Conservation (phyloP, 1,140 invertebrate genomes). For the Aporrectodea caliginosa region DNA sequence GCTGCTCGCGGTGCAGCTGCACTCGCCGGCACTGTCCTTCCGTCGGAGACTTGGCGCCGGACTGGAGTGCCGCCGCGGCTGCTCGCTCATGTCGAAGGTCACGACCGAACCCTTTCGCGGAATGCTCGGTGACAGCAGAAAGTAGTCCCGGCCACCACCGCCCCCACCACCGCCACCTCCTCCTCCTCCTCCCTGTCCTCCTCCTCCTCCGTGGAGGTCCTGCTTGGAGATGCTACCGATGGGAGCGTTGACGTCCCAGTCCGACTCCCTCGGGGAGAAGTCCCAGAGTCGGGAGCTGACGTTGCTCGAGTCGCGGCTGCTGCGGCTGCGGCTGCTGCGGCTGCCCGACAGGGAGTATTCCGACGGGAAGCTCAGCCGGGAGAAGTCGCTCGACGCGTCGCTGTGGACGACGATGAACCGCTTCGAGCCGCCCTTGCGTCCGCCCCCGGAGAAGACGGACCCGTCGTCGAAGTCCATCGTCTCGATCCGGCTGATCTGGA, state of each 20-base stretch:
- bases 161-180: not conserved
- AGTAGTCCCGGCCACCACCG: slow-evolving; percentile 15
- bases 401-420: slow-evolving; percentile 30
- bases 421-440: not conserved
- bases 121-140: slow-evolving; percentile 21
- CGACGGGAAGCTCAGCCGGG: slow-evolving; percentile 21
- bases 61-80: slow-evolving; percentile 23
- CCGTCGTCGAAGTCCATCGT: slow-evolving; percentile 19
- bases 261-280: slow-evolving; percentile 29
- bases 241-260: slow-evolving; percentile 28
- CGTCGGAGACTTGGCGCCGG: slow-evolving; percentile 10
- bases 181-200: too few relatives aligned
- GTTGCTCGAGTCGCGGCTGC: slow-evolving; percentile 24
- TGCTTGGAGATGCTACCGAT: slow-evolving; percentile 20
- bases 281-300: slow-evolving; percentile 29
- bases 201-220: slow-evolving; percentile 7
- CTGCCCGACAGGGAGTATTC: slow-evolving; percentile 28
- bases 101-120: slow-evolving; percentile 25
- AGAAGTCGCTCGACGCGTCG: slow-evolving; percentile 27
- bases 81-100: slow-evolving; percentile 25
- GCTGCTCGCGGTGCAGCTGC: too few relatives aligned
- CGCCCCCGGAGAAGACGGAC: not conserved
- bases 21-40: slow-evolving; percentile 16
- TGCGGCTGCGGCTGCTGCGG: slow-evolving; percentile 21
- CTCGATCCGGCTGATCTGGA: slow-evolving; percentile 27